Evolutionary conservation across 2,797 vertebrate genomes (phyloP).

Genomic region (Okamejei kenojei): DNA sequence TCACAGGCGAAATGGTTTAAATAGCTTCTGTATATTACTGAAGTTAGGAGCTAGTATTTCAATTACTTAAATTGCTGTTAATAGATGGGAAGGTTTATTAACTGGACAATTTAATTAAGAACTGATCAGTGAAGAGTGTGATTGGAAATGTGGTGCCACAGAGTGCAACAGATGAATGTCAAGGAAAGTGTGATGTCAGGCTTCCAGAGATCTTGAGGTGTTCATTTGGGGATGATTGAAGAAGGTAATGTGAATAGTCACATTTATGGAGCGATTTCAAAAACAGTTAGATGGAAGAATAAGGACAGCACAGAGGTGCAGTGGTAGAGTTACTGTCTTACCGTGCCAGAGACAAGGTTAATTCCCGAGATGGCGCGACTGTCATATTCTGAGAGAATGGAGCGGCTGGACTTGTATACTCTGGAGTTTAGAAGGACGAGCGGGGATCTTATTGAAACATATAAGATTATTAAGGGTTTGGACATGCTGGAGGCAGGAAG

Average conservation of each 20-base stretch:
- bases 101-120: not conserved
- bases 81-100: not conserved
- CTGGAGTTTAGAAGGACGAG: too few species aligned
- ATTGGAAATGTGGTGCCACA: not conserved
- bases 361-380: too few species aligned
- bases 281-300: not conserved
- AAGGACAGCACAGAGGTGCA: too few species aligned
- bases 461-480: too few species aligned
- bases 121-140: not conserved
- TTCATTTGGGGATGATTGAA: not conserved
- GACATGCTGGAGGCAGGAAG: too few species aligned
- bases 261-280: not conserved
- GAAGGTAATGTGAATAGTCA: not conserved
- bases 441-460: too few species aligned
- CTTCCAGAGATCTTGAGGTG: not conserved
- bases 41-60: not conserved
- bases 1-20: not conserved
- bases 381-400: too few species aligned
- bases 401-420: too few species aligned
- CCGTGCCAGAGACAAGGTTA: too few species aligned
- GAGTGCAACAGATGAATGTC: not conserved
- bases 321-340: too few species aligned
- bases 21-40: not conserved
- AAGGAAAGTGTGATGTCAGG: not conserved
- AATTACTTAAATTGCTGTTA: not conserved